Evolutionary conservation across 2,797 vertebrate species (phyloP).

Genomic region (Sternotherus odoratus): DNA sequence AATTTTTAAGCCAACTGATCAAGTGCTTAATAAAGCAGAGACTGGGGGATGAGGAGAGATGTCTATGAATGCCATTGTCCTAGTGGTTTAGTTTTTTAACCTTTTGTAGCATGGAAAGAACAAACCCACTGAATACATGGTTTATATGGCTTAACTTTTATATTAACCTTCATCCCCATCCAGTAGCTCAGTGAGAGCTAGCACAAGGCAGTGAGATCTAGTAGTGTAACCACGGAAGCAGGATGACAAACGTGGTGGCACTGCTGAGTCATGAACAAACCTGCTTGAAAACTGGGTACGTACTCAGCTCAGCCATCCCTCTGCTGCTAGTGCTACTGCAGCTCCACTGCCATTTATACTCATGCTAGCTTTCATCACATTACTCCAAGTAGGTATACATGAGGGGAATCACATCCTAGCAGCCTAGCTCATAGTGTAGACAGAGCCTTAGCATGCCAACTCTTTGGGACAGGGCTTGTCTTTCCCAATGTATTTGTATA

Average conservation of each 20-base stretch:
- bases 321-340: too few relatives aligned
- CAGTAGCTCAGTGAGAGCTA: neutral
- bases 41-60: constrained; percentile 76
- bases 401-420: neutral
- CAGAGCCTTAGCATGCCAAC: neutral
- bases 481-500: neutral
- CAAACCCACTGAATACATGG: neutral
- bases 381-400: neutral
- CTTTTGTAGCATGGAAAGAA: fast-evolving
- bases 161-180: neutral
- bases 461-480: neutral
- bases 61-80: constrained; percentile 6
- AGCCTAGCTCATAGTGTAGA: neutral
- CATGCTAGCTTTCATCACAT: neutral
- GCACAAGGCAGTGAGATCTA: too few relatives aligned
- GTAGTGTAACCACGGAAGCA: too few relatives aligned
- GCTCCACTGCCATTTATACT: neutral
- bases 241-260: too few relatives aligned
- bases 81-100: constrained; percentile 19
- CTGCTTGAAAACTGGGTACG: neutral
- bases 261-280: neutral
- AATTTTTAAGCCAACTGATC: constrained; percentile 84
- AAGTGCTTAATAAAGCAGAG: constrained; percentile 83
- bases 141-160: neutral
- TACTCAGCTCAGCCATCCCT: neutral